Percentiles rank a stretch among this genome's conserved stretches.
Evolutionary conservation across 2,888 invertebrate species (phyloP).

Genomic region (Drosophila recens): DNA sequence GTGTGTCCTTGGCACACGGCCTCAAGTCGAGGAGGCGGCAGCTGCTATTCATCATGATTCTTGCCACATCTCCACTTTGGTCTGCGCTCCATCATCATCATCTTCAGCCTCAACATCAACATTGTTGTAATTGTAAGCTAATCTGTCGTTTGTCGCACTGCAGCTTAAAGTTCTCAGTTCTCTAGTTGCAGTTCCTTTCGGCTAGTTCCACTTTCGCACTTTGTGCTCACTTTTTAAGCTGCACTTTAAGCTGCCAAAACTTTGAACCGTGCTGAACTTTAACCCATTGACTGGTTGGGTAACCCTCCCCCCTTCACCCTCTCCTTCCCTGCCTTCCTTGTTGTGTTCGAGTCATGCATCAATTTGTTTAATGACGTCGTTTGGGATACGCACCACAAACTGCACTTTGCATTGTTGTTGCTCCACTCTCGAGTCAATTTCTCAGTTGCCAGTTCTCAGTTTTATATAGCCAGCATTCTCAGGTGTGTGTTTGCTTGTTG

Average conservation of each 20-base stretch:
- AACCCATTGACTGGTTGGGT: slow-evolving; percentile 28
- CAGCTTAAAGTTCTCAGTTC: slow-evolving; percentile 17
- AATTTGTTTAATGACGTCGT: slow-evolving; percentile 55
- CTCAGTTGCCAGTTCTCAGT: slow-evolving; percentile 15
- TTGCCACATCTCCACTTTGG: slow-evolving; percentile 4
- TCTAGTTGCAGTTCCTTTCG: slow-evolving; percentile 32
- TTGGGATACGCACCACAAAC: slow-evolving; percentile 31
- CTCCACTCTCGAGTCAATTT: slow-evolving; percentile 17
- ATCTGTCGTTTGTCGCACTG: slow-evolving; percentile 61
- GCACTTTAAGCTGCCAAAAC: slow-evolving; percentile 48
- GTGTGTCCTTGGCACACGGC: slow-evolving; percentile 26
- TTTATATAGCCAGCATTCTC: slow-evolving; percentile 1
- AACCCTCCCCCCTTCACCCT: too few relatives aligned
- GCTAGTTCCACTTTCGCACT: slow-evolving; percentile 23
- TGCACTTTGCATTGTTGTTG: slow-evolving; percentile 36
- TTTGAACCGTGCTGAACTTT: slow-evolving; percentile 53
- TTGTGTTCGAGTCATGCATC: slow-evolving; percentile 32
- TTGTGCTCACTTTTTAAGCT: slow-evolving; percentile 45
- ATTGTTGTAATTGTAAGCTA: slow-evolving; percentile 63
- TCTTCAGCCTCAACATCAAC: slow-evolving; percentile 26
- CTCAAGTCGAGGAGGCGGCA: slow-evolving; percentile 8
- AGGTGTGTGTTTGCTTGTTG: slow-evolving; percentile 6
- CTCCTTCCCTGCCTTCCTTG: not conserved
- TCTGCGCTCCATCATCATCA: slow-evolving; percentile 30
- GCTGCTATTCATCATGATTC: slow-evolving; percentile 52